phyloP scores from a whole-genome alignment of 2,797 vertebrate genomes.

The Crypturellus tataupa region DNA sequence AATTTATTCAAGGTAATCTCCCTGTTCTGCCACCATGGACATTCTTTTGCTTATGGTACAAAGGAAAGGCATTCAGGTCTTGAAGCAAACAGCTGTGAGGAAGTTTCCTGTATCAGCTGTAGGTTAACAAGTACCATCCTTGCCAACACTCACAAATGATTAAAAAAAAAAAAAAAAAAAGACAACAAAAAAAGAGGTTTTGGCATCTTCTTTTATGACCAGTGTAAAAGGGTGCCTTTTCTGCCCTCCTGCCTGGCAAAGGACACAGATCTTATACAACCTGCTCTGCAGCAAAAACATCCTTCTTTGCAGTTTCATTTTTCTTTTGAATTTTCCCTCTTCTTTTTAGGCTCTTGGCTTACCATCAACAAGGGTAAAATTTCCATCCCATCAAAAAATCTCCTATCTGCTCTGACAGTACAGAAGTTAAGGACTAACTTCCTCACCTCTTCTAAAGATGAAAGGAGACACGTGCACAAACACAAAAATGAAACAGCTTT shows the following conservation, averaged over 20 bases:
- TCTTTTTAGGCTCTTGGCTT: not conserved
- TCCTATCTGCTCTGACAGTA: not conserved
- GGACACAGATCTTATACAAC: not conserved
- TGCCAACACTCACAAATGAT: not conserved
- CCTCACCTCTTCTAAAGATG: not conserved
- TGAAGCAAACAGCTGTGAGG: not conserved
- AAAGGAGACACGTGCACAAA: not conserved
- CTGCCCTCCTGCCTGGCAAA: not conserved
- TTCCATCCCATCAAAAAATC: not conserved
- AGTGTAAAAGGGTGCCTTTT: not conserved
- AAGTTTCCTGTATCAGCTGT: not conserved
- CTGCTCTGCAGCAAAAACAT: not conserved
- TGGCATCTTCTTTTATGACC: not conserved
- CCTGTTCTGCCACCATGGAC: not conserved
- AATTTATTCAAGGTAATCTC: conserved; percentile 9
- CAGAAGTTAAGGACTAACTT: not conserved
- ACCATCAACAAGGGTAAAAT: not conserved
- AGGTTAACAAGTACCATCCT: not conserved
- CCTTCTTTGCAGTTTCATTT: not conserved
- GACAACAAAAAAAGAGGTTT: not conserved
- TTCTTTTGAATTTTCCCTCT: not conserved
- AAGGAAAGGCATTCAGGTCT: not conserved
- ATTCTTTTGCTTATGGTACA: not conserved
- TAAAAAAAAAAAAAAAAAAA: not conserved
- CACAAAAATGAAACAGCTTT: not conserved